Base-by-base conservation (phyloP, 1,140 invertebrate genomes). In the Meloidogyne hapla region DNA sequence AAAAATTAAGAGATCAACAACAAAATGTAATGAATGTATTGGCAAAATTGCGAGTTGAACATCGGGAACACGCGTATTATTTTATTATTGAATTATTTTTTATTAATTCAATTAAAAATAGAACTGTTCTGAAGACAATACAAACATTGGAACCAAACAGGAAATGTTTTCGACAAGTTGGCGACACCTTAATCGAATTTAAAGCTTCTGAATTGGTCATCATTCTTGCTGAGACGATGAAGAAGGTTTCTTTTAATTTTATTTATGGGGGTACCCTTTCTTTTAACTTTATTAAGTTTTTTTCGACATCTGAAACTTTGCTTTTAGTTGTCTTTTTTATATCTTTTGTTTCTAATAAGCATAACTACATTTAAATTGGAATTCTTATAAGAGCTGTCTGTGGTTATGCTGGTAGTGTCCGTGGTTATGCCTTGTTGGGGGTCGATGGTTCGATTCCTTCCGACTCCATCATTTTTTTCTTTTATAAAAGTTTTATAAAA, bases 1-100 rank as follows among this genome's bases (percentile, higher is more conserved):
- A 78, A 56, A 78, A 78, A 66, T 56, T 78, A 56, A 79, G 77
- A 2, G 76, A 78, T 38, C 56, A 79, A 67, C 77, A 78, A 42
- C 77, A 78, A 56, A 33, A 62, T n/a, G 26, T 68, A n/a, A 69
- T 78, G 10, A 74, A 18, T 21, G 77, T 80, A 65, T 42, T 80
- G 13, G 56, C 38, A 23, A 62, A 69, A 69, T 40, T 80, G 23
- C 38, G 68, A 42, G 38, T 75, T 56, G 77, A 78, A 25, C 70
- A 75, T 56, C 76, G 77, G 45, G 77, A 78, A 28, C 77, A 78
- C n/a, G 48, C 40, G 77, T 78, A 78, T 79, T 69, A 28, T 33
- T 69, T 45, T 79, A n/a, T 25, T 23, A 61, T 76, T 75, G 26
- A 69, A 3, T 66, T 79, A 1, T 28, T 45, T 79, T n/a, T 28